Evolutionary conservation across 2,797 vertebrate species (phyloP).

Genomic region (Steatocranus sp.): DNA sequence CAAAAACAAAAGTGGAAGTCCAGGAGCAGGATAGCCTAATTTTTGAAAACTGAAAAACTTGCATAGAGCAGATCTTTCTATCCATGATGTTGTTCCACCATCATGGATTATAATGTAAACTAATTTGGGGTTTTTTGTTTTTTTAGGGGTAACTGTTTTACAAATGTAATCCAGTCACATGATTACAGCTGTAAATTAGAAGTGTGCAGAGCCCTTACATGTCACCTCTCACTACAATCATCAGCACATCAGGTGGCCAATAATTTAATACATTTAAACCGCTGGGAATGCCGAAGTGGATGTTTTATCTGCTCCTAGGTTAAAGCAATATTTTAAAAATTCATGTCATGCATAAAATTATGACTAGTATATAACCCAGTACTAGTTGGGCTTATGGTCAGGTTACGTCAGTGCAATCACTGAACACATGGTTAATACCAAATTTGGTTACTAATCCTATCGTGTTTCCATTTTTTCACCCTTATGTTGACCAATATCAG

Average conservation of each 20-base stretch:
- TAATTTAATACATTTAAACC: background rate
- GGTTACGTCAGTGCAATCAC: background rate
- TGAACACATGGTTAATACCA: background rate
- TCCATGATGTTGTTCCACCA: background rate
- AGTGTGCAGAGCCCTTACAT: background rate
- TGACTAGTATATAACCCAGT: background rate
- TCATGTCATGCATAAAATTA: background rate
- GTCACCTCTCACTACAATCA: background rate
- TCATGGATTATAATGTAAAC: background rate
- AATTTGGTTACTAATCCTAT: rapidly evolving
- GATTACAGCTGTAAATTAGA: background rate
- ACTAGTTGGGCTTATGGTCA: background rate
- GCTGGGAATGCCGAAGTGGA: background rate
- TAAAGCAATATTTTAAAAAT: background rate
- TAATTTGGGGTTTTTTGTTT: background rate
- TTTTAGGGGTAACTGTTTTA: background rate
- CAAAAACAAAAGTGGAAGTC: background rate
- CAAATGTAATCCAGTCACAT: background rate
- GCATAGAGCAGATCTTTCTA: background rate
- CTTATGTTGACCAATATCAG: background rate
- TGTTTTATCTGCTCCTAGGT: background rate
- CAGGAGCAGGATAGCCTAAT: background rate
- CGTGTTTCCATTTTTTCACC: rapidly evolving
- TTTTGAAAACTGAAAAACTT: background rate
- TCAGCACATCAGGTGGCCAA: background rate